Percentiles rank a stretch among this genome's conserved stretches.
These are phyloP conservation scores for Diadumene lineata DNA, from an alignment of 92 coral and sea anemone species.

Conservation along the genomic window DNA sequence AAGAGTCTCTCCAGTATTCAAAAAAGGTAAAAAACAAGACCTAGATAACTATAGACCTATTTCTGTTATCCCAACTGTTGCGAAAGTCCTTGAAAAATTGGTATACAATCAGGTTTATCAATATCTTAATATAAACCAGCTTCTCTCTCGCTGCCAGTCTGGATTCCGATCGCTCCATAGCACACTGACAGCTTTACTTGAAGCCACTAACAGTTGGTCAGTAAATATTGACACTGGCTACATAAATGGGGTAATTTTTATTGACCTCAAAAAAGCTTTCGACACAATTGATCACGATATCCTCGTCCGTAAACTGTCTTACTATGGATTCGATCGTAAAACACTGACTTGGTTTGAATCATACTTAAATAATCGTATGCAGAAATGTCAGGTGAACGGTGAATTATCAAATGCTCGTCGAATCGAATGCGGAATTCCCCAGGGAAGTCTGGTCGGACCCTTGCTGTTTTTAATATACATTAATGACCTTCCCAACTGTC, in stretches of 20 bases:
- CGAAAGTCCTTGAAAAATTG: constrained; percentile 4
- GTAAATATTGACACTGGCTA: constrained; percentile 36
- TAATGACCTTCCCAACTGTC: no score
- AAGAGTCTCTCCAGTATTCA: constrained; percentile 6
- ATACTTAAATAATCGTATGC: no score
- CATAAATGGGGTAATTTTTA: constrained; percentile 31
- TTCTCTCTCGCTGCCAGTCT: neutral
- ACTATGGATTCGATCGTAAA: constrained; percentile 23
- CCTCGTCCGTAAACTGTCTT: constrained; percentile 25
- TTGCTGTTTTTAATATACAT: no score
- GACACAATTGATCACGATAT: constrained; percentile 33
- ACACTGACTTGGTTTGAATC: no score
- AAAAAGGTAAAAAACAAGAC: constrained; percentile 7
- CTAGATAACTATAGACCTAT: constrained; percentile 11
- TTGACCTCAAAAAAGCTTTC: constrained; percentile 6
- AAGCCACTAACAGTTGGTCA: constrained; percentile 37
- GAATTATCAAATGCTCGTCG: no score
- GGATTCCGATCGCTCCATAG: constrained; percentile 18
- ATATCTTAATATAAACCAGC: neutral
- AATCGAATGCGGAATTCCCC: no score
- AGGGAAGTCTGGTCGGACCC: no score
- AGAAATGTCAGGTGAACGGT: no score
- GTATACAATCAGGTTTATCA: neutral
- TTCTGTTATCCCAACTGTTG: neutral
- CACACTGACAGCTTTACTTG: constrained; percentile 34